Percentiles rank a stretch among this genome's conserved stretches.
phyloP scores from a whole-genome alignment of 2,888 invertebrate genomes.

The Cacoxenus indagator region DNA sequence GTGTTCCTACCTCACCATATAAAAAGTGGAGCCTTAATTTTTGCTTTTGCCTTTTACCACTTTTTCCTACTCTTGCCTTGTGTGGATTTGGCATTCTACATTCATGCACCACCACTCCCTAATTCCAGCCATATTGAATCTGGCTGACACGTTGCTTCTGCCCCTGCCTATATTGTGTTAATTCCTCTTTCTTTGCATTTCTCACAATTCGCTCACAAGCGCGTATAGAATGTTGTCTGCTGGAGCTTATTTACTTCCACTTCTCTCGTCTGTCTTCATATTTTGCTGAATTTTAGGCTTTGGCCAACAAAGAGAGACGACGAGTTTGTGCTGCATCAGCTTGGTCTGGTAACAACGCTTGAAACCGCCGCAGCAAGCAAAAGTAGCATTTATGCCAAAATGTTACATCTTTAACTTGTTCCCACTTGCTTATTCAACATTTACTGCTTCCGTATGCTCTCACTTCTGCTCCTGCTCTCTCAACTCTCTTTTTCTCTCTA shows the following conservation, averaged over 20 bases:
- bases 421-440: not conserved
- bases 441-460: not conserved
- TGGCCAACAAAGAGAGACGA: not conserved
- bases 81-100: not conserved
- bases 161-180: constrained; percentile 7
- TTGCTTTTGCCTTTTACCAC: constrained; percentile 19
- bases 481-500: not conserved
- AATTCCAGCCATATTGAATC: not conserved
- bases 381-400: constrained; percentile 9
- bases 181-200: constrained; percentile 14
- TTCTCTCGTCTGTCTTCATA: not conserved
- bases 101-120: constrained; percentile 2
- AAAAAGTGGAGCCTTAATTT: constrained; percentile 58
- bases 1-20: constrained; percentile 57
- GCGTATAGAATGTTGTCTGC: not conserved
- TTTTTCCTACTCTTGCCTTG: not conserved
- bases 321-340: not conserved
- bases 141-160: not conserved
- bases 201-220: constrained; percentile 10
- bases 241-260: not conserved
- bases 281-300: not conserved
- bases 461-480: not conserved
- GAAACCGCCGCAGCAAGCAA: not conserved
- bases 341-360: not conserved
- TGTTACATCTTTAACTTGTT: not conserved